A percentile compares a stretch with the other conserved stretches of the same genome.
These are phyloP conservation scores for Pharmacophagus antenor DNA, from an alignment of 2,888 invertebrate genomes.

Conservation along the genomic window DNA sequence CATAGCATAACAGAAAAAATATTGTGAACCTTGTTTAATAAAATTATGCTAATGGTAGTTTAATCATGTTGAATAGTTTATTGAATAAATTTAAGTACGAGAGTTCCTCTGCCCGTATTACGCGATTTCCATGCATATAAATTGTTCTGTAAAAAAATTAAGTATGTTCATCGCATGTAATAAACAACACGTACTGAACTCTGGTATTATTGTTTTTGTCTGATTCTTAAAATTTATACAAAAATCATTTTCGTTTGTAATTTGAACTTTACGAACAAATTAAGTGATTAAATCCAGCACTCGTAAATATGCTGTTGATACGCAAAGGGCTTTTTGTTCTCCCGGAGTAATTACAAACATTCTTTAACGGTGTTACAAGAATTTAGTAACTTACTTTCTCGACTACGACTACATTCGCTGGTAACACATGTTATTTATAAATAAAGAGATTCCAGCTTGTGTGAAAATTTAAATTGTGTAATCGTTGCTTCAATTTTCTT, in stretches of 20 bases:
- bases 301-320: neutral
- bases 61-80: too few species aligned
- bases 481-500: neutral
- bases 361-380: neutral
- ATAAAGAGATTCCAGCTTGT: neutral
- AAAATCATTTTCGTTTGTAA: neutral
- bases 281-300: slow-evolving; percentile 3
- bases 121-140: too few species aligned
- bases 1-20: too few species aligned
- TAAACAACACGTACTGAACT: too few species aligned
- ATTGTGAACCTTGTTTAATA: too few species aligned
- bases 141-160: too few species aligned
- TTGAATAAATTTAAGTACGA: too few species aligned
- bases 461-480: slow-evolving; percentile 11
- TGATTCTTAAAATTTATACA: neutral
- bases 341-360: slow-evolving; percentile 5
- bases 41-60: too few species aligned
- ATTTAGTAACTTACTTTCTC: neutral
- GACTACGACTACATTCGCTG: neutral
- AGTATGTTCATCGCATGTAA: too few species aligned
- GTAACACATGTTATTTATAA: slow-evolving; percentile 8
- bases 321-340: neutral
- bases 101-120: too few species aligned
- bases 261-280: neutral
- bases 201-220: neutral